A percentile compares a stretch with the other conserved stretches of the same genome.
These are phyloP conservation scores for Boulengeromyrus knoepffleri DNA, from an alignment of 2,113 vertebrate species.

Conservation along the genomic window DNA sequence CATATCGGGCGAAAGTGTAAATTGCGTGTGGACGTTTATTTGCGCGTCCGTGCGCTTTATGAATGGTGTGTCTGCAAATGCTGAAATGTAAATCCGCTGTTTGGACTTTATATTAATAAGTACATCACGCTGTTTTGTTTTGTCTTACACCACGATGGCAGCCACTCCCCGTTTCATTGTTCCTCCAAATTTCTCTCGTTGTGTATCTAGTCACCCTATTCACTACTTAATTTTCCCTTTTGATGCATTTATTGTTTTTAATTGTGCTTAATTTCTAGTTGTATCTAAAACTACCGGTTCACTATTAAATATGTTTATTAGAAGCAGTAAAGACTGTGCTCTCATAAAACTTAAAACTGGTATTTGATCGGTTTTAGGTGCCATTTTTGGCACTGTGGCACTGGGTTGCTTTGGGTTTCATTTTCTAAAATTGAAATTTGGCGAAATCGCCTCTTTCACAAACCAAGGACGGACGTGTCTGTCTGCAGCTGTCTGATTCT, in stretches of 20 bases:
- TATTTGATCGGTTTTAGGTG: not conserved
- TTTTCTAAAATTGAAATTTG: not conserved
- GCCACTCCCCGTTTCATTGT: constrained; percentile 17
- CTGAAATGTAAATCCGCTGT: not conserved
- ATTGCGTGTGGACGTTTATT: not conserved
- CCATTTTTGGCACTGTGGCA: not conserved
- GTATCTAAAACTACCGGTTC: not conserved
- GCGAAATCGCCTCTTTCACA: not conserved
- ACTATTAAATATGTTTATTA: not conserved
- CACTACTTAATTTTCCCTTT: not conserved
- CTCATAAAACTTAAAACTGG: not conserved
- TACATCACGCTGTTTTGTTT: not conserved
- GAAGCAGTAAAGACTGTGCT: not conserved
- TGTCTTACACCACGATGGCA: not conserved
- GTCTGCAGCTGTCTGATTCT: not conserved
- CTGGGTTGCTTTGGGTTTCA: not conserved
- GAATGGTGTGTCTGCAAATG: not conserved
- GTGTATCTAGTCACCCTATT: not conserved
- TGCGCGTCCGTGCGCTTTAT: not conserved
- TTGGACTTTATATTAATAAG: not conserved
- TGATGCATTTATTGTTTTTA: not conserved
- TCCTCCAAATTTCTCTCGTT: constrained; percentile 1
- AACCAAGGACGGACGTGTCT: not conserved
- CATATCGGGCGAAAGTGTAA: not conserved
- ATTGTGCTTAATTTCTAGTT: not conserved